Conservation (phyloP, 2,797 vertebrate genomes). For the Hypotaenidia okinawae region DNA sequence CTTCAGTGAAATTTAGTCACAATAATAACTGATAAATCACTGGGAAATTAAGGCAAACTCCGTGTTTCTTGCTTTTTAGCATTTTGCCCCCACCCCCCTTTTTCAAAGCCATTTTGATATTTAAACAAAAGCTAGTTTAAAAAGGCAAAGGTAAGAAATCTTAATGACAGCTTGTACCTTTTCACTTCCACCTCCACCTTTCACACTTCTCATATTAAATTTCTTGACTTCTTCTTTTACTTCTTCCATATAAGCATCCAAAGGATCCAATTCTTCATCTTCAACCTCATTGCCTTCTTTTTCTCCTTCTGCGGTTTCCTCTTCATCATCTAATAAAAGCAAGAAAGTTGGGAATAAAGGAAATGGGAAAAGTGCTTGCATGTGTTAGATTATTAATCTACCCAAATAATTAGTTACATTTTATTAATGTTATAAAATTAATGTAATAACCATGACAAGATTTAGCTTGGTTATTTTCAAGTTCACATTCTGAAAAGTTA, state of each 20-base stretch:
- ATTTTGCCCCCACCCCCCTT: neutral
- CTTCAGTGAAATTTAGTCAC: neutral
- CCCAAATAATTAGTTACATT: neutral
- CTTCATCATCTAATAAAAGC: constrained; percentile 86
- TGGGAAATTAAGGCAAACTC: neutral
- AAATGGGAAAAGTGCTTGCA: neutral
- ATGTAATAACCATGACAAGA: neutral
- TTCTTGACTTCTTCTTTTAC: constrained; percentile 99
- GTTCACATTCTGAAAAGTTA: neutral
- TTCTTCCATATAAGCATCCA: constrained; percentile 99
- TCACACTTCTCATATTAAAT: constrained; percentile 96
- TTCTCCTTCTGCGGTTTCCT: constrained; percentile 83
- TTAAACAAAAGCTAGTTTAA: neutral
- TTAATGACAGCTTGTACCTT: constrained; percentile 80
- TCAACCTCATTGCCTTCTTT: constrained; percentile 84
- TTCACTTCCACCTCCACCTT: constrained; percentile 90
- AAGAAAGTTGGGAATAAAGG: neutral
- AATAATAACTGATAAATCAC: neutral
- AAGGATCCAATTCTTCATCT: constrained; percentile 92
- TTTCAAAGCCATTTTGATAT: neutral
- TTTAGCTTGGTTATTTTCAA: neutral
- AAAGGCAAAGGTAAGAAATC: neutral
- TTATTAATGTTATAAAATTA: neutral
- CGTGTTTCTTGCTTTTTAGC: neutral
- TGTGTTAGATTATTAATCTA: neutral